phyloP scores from a whole-genome alignment of 1,140 invertebrate species.

The Drosophila gunungcola region DNA sequence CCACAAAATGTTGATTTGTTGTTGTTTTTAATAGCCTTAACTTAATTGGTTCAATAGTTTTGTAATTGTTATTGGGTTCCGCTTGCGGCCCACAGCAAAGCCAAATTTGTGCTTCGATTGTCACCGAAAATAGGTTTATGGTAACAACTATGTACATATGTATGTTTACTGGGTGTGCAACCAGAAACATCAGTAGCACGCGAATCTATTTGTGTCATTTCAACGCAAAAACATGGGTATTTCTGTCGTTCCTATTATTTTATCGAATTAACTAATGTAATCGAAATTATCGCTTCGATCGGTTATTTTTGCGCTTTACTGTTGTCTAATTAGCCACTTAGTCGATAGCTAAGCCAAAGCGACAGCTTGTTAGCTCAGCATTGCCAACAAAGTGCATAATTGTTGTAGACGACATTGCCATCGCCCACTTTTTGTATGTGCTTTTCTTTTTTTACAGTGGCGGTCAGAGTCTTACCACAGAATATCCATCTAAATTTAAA shows the following conservation, averaged over 20 bases:
- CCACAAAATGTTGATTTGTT: conserved; percentile 40
- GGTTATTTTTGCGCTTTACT: conserved; percentile 33
- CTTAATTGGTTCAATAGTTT: conserved; percentile 80
- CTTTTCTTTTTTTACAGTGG: neutral
- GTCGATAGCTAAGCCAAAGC: conserved; percentile 50
- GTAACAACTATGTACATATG: conserved; percentile 33
- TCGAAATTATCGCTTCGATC: conserved; percentile 40
- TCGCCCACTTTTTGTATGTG: conserved; percentile 13
- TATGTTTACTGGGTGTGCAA: conserved; percentile 41
- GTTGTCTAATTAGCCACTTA: conserved; percentile 60
- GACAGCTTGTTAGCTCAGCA: conserved; percentile 36
- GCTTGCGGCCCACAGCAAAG: conserved; percentile 31
- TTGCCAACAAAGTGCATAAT: conserved; percentile 52
- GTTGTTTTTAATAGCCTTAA: conserved; percentile 57
- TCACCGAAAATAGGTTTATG: conserved; percentile 73
- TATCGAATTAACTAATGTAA: conserved; percentile 28
- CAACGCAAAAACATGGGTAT: conserved; percentile 20
- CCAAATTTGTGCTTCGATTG: conserved; percentile 57
- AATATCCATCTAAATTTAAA: neutral
- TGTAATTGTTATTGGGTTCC: conserved; percentile 68
- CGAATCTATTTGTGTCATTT: conserved; percentile 43
- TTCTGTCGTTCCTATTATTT: conserved; percentile 22
- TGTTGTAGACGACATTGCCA: conserved; percentile 57
- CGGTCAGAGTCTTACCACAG: conserved; percentile 8
- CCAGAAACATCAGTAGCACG: conserved; percentile 15